phyloP scores from a whole-genome alignment of 2,888 invertebrate genomes.

The Saturnia japonica region DNA sequence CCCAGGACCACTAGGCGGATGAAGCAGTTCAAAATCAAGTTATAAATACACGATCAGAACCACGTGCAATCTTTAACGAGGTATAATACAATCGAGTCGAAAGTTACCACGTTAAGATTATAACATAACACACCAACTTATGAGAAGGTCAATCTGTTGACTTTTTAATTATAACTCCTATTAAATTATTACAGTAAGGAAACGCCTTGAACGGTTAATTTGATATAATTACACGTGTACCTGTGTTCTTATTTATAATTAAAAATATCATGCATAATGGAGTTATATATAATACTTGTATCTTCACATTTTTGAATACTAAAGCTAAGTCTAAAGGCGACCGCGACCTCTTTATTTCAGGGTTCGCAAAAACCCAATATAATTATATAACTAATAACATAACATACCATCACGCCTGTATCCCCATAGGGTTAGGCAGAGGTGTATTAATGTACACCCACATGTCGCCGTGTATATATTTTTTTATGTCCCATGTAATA shows the following conservation, averaged over 20 bases:
- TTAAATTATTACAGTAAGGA: conserved; percentile 62
- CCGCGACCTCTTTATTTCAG: no score
- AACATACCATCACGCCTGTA: no score
- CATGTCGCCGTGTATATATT: no score
- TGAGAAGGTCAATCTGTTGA: conserved; percentile 53
- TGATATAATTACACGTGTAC: conserved; percentile 38
- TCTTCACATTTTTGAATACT: background rate
- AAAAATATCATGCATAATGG: background rate
- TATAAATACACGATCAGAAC: background rate
- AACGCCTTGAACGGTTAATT: conserved; percentile 58
- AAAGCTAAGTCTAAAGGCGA: no score
- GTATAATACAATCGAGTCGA: conserved; percentile 14
- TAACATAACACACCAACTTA: conserved; percentile 31
- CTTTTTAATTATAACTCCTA: conserved; percentile 59
- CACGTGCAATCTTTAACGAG: background rate
- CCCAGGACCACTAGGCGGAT: no score
- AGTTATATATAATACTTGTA: background rate
- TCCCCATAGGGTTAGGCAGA: no score
- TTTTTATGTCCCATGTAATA: no score
- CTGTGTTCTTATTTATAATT: background rate
- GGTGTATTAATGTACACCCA: no score
- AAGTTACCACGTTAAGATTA: conserved; percentile 18
- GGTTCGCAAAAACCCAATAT: no score
- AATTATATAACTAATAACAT: no score
- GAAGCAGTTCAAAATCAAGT: no score